Percentiles rank a stretch among this genome's conserved stretches.
phyloP scores from a whole-genome alignment of 2,113 vertebrate genomes.

The Scytalopus superciliaris region DNA sequence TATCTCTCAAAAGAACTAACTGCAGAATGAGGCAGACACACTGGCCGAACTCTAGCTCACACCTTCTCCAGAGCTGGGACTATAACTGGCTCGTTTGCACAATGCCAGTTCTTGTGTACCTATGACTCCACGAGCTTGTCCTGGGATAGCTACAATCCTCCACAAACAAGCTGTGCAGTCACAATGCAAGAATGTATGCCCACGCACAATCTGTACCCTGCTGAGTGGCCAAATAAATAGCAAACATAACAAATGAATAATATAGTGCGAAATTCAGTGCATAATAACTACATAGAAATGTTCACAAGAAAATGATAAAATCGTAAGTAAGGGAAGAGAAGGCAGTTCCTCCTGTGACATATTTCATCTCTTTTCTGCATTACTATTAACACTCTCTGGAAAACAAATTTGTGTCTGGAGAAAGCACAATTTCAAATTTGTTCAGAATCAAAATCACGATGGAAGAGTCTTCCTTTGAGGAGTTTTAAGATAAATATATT shows the following conservation, averaged over 20 bases:
- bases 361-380: not conserved
- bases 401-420: not conserved
- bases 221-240: not conserved
- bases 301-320: not conserved
- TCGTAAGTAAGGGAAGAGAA: not conserved
- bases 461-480: not conserved
- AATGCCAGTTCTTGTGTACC: not conserved
- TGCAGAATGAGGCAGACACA: not conserved
- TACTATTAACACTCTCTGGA: not conserved
- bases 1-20: not conserved
- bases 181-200: not conserved
- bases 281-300: not conserved
- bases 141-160: not conserved
- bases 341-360: not conserved
- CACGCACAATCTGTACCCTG: constrained; percentile 5
- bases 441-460: not conserved
- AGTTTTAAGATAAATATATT: not conserved
- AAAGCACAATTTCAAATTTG: not conserved
- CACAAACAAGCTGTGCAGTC: constrained; percentile 33
- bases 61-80: not conserved
- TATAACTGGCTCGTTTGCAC: not conserved
- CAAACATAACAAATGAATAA: not conserved
- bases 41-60: not conserved
- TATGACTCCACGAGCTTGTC: not conserved
- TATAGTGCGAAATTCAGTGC: not conserved